These are phyloP conservation scores for Polietes domitor DNA, from an alignment of 2,888 invertebrate species.

Conservation along the genomic window DNA sequence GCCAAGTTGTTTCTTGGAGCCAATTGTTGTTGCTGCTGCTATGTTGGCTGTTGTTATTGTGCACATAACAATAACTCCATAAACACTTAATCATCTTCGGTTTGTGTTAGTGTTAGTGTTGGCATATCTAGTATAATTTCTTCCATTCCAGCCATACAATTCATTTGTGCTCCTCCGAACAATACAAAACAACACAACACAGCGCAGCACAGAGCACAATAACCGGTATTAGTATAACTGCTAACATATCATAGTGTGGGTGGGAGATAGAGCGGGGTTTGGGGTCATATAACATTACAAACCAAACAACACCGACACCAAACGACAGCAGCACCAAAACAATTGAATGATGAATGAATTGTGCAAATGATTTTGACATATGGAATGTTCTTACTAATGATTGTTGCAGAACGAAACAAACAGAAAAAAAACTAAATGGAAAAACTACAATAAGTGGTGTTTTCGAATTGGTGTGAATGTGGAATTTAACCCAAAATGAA, in stretches of 20 bases:
- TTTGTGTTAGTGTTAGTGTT: slow-evolving; percentile 34
- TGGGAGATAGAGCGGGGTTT: not conserved
- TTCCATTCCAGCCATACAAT: slow-evolving; percentile 17
- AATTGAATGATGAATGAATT: slow-evolving; percentile 66
- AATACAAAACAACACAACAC: too few relatives aligned
- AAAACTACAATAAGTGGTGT: too few relatives aligned
- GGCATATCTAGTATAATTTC: slow-evolving; percentile 37
- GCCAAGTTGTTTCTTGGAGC: not conserved
- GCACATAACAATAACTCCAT: slow-evolving; percentile 48
- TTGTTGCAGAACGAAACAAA: slow-evolving; percentile 32
- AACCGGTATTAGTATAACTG: slow-evolving; percentile 9
- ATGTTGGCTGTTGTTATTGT: not conserved
- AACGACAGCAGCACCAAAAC: slow-evolving; percentile 47
- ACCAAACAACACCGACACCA: not conserved
- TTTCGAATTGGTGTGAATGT: not conserved
- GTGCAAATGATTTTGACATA: slow-evolving; percentile 66
- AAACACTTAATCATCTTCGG: slow-evolving; percentile 57
- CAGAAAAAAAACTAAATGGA: too few relatives aligned
- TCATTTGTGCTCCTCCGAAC: slow-evolving; percentile 20
- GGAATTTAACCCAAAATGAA: not conserved
- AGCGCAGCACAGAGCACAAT: not conserved
- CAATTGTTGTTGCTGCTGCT: slow-evolving; percentile 29
- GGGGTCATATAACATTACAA: slow-evolving; percentile 31
- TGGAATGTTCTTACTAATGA: slow-evolving; percentile 60
- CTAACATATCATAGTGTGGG: not conserved